Percentiles rank a stretch among this genome's conserved stretches.
phyloP scores from a whole-genome alignment of 2,797 vertebrate species.

The Threskiornis aethiopicus region DNA sequence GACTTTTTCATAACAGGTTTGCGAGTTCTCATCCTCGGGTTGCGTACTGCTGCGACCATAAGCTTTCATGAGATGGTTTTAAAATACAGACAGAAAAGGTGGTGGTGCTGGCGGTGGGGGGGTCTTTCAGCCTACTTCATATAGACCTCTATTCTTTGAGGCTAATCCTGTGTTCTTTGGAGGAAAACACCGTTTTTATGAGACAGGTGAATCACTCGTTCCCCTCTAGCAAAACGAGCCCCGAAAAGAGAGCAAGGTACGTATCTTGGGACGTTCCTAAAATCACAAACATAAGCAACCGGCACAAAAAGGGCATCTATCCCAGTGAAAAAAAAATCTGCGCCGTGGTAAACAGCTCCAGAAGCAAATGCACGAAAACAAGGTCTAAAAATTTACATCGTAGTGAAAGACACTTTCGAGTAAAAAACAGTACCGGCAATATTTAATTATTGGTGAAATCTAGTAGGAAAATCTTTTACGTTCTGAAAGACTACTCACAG shows the following conservation, averaged over 20 bases:
- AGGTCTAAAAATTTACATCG: not conserved
- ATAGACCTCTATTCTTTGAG: not conserved
- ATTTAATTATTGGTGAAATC: not conserved
- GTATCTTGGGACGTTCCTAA: not conserved
- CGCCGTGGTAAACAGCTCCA: not conserved
- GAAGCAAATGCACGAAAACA: not conserved
- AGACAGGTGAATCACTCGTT: not conserved
- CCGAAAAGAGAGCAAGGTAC: not conserved
- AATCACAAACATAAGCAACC: not conserved
- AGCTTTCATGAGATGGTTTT: not conserved
- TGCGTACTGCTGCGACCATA: not conserved
- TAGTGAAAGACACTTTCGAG: not conserved
- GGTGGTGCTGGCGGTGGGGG: not conserved
- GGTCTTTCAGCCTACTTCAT: not conserved
- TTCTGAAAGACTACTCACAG: not conserved
- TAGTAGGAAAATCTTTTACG: not conserved
- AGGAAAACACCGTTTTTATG: not conserved
- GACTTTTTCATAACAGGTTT: slow-evolving; percentile 1
- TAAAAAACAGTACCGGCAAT: not conserved
- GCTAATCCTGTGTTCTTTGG: not conserved
- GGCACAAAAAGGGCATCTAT: not conserved
- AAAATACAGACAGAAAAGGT: not conserved
- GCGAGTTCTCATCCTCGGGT: not conserved
- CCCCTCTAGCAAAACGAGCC: not conserved
- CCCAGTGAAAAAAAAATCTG: not conserved